These are phyloP conservation scores for Drosophila persimilis DNA, from an alignment of 1,140 invertebrate genomes.

Conservation along the genomic window DNA sequence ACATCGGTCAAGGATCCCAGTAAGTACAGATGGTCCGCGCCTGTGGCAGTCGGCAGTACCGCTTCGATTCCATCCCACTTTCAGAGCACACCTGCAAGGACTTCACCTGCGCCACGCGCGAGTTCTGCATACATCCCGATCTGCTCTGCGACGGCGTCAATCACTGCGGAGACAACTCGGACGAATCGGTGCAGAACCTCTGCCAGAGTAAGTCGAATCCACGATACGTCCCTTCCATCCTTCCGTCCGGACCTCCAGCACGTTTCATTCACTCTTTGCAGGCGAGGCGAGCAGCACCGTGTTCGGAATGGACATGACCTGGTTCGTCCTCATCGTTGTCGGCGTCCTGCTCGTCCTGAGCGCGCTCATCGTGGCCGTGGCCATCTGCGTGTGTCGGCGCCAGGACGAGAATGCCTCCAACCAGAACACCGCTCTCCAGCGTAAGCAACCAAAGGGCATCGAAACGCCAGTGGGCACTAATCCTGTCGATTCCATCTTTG, in stretches of 20 bases:
- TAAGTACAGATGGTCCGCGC: constrained; percentile 85
- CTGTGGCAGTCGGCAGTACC: not conserved
- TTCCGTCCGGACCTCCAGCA: no score
- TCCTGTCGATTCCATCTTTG: not conserved
- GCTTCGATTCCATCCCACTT: constrained; percentile 60
- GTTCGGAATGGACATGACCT: constrained; percentile 89
- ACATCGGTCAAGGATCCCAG: constrained; percentile 96
- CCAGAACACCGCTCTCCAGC: constrained; percentile 80
- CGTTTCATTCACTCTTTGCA: constrained; percentile 77
- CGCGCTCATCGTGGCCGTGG: constrained; percentile 87
- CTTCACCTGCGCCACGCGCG: constrained; percentile 91
- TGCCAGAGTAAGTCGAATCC: constrained; percentile 88
- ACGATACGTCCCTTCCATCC: no score
- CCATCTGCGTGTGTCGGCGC: constrained; percentile 90
- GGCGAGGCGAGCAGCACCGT: constrained; percentile 89
- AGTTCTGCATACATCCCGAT: constrained; percentile 95
- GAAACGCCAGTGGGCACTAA: not conserved
- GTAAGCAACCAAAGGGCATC: constrained; percentile 43
- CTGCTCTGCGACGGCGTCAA: constrained; percentile 94
- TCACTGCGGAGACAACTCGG: constrained; percentile 96
- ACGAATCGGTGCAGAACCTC: constrained; percentile 91
- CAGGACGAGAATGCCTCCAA: constrained; percentile 84
- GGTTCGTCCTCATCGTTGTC: constrained; percentile 89
- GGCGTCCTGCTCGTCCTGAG: constrained; percentile 87
- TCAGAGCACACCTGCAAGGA: constrained; percentile 94